Evolutionary conservation across 2,113 vertebrate species (phyloP).

Genomic region (Embiotoca jacksoni): DNA sequence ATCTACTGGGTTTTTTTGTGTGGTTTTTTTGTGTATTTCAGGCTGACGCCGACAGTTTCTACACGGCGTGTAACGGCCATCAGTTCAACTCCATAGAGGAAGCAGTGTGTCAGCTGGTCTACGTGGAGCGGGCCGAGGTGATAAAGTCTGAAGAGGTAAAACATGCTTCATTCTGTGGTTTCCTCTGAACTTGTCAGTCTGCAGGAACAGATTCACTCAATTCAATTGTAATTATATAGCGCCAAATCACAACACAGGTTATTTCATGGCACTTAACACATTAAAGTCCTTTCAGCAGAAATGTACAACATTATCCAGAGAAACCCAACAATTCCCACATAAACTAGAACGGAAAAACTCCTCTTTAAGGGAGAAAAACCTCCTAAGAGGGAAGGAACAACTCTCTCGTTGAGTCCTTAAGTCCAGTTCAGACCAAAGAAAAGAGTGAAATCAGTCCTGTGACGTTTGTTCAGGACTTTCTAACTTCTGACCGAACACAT

Average conservation of each 20-base stretch:
- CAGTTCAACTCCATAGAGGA: conserved; percentile 99
- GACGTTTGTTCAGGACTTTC: conserved; percentile 8
- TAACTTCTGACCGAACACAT: background rate
- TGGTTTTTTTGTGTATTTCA: conserved; percentile 57
- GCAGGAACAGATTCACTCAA: background rate
- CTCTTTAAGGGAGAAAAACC: too few species aligned
- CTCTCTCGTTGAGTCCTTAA: too few species aligned
- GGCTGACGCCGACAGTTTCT: conserved; percentile 97
- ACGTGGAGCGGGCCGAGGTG: conserved; percentile 96
- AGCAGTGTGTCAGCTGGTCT: conserved; percentile 96
- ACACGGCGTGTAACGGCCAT: conserved; percentile 92
- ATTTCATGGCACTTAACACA: too few species aligned
- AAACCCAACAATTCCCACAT: too few species aligned
- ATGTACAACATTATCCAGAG: too few species aligned
- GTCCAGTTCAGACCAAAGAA: too few species aligned
- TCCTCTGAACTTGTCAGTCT: background rate
- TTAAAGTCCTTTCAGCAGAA: too few species aligned
- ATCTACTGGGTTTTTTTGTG: background rate
- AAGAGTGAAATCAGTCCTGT: background rate
- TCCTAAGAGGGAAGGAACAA: too few species aligned
- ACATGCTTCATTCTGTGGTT: too few species aligned
- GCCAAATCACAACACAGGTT: too few species aligned
- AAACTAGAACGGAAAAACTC: too few species aligned
- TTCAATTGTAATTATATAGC: too few species aligned
- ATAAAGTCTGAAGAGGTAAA: conserved; percentile 94